Evolutionary conservation across 2,888 invertebrate species (phyloP).

Genomic region (Halictus ligatus): DNA sequence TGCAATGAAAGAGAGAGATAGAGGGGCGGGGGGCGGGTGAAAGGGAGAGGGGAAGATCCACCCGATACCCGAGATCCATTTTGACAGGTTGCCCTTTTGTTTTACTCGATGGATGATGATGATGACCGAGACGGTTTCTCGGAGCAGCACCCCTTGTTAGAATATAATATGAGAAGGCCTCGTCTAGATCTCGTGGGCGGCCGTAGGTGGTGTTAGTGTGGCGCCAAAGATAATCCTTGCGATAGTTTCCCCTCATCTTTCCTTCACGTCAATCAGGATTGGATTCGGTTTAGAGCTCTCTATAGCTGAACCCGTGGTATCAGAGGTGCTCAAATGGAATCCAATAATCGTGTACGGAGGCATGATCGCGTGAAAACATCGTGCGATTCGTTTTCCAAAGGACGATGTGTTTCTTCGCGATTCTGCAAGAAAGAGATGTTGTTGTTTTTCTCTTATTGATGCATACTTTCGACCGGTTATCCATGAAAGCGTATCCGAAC

Average conservation of each 20-base stretch:
- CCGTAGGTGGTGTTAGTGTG: constrained; percentile 80
- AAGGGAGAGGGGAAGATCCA: constrained; percentile 36
- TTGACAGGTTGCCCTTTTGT: constrained; percentile 71
- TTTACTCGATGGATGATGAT: constrained; percentile 74
- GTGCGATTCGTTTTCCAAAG: not conserved
- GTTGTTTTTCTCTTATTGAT: not conserved
- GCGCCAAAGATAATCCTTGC: constrained; percentile 83
- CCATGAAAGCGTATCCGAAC: not conserved
- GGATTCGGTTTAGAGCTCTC: constrained; percentile 81
- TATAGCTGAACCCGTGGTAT: constrained; percentile 76
- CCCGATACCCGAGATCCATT: constrained; percentile 67
- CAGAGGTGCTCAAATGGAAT: constrained; percentile 79
- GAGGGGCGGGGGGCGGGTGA: not conserved
- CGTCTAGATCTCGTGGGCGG: constrained; percentile 73
- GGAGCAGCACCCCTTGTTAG: constrained; percentile 66
- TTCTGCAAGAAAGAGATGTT: not conserved
- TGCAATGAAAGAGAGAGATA: constrained; percentile 33
- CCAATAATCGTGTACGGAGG: constrained; percentile 58
- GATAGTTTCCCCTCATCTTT: constrained; percentile 81
- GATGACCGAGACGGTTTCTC: constrained; percentile 73
- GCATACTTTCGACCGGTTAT: not conserved
- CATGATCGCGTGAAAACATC: constrained; percentile 31
- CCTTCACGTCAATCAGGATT: constrained; percentile 83
- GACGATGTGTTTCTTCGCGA: not conserved
- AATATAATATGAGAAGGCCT: constrained; percentile 70